Evolutionary conservation across 1,140 invertebrate species (phyloP), one percentile per base, ranked within the genome.

Genomic region (Cotesia glomerata): DNA sequence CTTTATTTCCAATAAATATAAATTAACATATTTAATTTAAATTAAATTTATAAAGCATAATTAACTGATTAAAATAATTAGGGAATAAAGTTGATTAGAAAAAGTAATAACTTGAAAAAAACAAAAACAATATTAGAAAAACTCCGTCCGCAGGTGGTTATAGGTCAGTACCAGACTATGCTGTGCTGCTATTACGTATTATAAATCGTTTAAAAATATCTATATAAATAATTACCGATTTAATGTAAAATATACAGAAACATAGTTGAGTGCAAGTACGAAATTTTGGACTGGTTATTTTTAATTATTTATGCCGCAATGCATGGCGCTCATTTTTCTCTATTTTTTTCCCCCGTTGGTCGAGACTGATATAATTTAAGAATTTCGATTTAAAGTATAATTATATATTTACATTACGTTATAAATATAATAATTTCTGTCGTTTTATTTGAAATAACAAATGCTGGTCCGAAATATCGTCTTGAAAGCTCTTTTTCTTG

Each of bases 141-240:
- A 79, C 81, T 86, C 85, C 84, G 84, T 86, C 85, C 84, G 84
- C 84, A 83, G 78, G 80, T 86, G 82, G 78, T 87, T 86, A 87
- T 86, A 86, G 85, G 85, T 87, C 85, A 87, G 85, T 87, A 86
- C 85, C 79, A 82, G 85, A 86, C 84, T 87, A 85, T 84, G 80
- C 80, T 85, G 75, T 84, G 82, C 83, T 82, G 83, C 83, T 85
- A 85, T 84, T 86, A 80, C 79, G 84, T 85, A 80, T 72, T 81
- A 77, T 85, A 81, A 80, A 78, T 74, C 61, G 70, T 65, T 67
- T 67, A 67, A 52, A 49, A 45, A 54, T 13, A 54, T 54, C 14
- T 35, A 73, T 35, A 54, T 71, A 67, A 39, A 65, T 67, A 70
- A 77, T 78, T 73, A 79, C 78, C 36, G 32, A 71, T 71, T 78